Percentiles rank a stretch among this genome's conserved stretches.
phyloP scores from a whole-genome alignment of 2,888 invertebrate species.

The Anthrax anthrax region DNA sequence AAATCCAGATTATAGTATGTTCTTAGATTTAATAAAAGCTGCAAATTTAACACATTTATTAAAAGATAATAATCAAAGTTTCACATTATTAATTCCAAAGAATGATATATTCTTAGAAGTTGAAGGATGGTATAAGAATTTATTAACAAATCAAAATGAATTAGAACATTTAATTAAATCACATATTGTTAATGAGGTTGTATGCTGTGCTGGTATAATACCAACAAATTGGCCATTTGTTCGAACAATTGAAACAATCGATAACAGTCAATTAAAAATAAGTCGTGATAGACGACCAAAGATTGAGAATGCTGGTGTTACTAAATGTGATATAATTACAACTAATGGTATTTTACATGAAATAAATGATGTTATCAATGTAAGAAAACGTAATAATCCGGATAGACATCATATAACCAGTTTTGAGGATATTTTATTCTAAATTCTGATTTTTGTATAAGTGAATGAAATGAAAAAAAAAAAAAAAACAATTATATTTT shows the following conservation, averaged over 20 bases:
- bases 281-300: conserved; percentile 34
- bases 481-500: background rate
- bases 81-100: conserved; percentile 31
- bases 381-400: conserved; percentile 10
- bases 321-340: conserved; percentile 32
- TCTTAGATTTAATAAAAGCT: conserved; percentile 25
- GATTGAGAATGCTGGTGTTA: conserved; percentile 33
- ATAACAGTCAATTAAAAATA: conserved; percentile 27
- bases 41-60: conserved; percentile 29
- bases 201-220: conserved; percentile 34
- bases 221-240: conserved; percentile 35
- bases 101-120: conserved; percentile 33
- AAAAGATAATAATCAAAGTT: conserved; percentile 23
- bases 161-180: conserved; percentile 26
- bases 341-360: conserved; percentile 34
- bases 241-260: conserved; percentile 29
- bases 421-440: conserved; percentile 15
- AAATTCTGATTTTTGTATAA: too few relatives aligned
- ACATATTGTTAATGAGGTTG: conserved; percentile 32
- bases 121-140: conserved; percentile 19
- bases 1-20: conserved; percentile 31
- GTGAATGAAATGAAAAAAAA: background rate
- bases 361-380: conserved; percentile 31
- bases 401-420: conserved; percentile 12
- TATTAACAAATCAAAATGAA: conserved; percentile 18